phyloP scores from a whole-genome alignment of 2,797 vertebrate genomes.

The Sebastes matsubarae region DNA sequence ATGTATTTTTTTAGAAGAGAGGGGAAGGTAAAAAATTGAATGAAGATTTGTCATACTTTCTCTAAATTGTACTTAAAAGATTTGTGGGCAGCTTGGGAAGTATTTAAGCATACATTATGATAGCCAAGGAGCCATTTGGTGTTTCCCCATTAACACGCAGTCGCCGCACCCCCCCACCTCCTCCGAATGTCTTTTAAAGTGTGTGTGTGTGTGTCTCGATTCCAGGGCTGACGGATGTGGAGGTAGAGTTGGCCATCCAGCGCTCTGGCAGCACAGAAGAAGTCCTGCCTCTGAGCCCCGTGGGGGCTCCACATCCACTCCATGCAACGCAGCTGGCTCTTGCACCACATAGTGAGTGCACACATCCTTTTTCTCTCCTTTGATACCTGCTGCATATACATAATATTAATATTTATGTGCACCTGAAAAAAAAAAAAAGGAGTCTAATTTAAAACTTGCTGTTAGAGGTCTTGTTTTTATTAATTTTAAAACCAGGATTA shows the following conservation, averaged over 20 bases:
- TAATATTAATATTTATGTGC: slow-evolving; percentile 2
- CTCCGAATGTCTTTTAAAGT: slow-evolving; percentile 24
- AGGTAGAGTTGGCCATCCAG: slow-evolving; percentile 96
- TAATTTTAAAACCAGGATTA: slow-evolving; percentile 11
- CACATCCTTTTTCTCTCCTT: slow-evolving; percentile 4
- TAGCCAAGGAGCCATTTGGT: slow-evolving; percentile 53
- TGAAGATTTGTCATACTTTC: slow-evolving; percentile 65
- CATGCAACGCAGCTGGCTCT: slow-evolving; percentile 80
- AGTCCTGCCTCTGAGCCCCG: slow-evolving; percentile 75
- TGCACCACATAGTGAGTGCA: slow-evolving; percentile 87
- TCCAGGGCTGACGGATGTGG: slow-evolving; percentile 94
- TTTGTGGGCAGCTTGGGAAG: slow-evolving; percentile 66
- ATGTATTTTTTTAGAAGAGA: slow-evolving; percentile 62
- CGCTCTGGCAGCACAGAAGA: slow-evolving; percentile 90
- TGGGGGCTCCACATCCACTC: slow-evolving; percentile 71
- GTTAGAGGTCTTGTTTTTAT: not conserved
- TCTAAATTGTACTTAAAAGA: slow-evolving; percentile 70
- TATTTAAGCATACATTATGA: slow-evolving; percentile 64
- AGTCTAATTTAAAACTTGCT: slow-evolving; percentile 4
- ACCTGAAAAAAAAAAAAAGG: not conserved
- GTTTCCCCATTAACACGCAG: slow-evolving; percentile 49
- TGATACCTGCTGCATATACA: not conserved
- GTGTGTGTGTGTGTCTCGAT: slow-evolving; percentile 54
- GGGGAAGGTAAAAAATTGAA: slow-evolving; percentile 64
- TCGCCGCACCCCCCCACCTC: not conserved